Percentiles rank a stretch among this genome's conserved stretches.
These are phyloP conservation scores for Nixonia krombeini DNA, from an alignment of 1,140 invertebrate genomes.

Conservation along the genomic window DNA sequence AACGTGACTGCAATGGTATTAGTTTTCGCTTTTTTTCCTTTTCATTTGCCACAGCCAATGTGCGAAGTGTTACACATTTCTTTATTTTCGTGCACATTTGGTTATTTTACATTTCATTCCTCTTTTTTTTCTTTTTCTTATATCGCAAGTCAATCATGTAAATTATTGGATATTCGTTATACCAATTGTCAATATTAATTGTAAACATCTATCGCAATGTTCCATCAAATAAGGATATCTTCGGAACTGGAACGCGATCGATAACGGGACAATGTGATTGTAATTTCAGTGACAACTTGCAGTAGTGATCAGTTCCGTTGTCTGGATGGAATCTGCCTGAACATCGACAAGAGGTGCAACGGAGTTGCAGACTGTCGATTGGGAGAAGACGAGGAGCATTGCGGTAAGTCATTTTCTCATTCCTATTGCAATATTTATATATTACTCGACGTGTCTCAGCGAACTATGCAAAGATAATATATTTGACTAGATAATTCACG, in stretches of 20 bases:
- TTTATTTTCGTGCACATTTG: slow-evolving; percentile 4
- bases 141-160: no score
- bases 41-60: slow-evolving; percentile 14
- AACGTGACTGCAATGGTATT: slow-evolving; percentile 78
- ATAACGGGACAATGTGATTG: no score
- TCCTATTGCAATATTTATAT: no score
- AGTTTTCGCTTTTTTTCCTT: slow-evolving; percentile 21
- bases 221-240: no score
- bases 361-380: slow-evolving; percentile 74
- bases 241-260: no score
- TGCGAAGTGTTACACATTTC: neutral
- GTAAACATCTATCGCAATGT: no score
- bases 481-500: no score
- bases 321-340: slow-evolving; percentile 80
- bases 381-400: slow-evolving; percentile 76
- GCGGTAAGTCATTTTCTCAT: slow-evolving; percentile 69
- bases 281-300: slow-evolving; percentile 67
- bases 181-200: no score
- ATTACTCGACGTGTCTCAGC: no score
- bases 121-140: slow-evolving; percentile 4
- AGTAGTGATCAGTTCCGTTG: slow-evolving; percentile 72
- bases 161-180: no score
- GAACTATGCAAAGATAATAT: no score
- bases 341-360: slow-evolving; percentile 76
- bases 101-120: slow-evolving; percentile 1